These are phyloP conservation scores for Lateolabrax maculatus DNA, from an alignment of 2,797 vertebrate species.

Conservation along the genomic window DNA sequence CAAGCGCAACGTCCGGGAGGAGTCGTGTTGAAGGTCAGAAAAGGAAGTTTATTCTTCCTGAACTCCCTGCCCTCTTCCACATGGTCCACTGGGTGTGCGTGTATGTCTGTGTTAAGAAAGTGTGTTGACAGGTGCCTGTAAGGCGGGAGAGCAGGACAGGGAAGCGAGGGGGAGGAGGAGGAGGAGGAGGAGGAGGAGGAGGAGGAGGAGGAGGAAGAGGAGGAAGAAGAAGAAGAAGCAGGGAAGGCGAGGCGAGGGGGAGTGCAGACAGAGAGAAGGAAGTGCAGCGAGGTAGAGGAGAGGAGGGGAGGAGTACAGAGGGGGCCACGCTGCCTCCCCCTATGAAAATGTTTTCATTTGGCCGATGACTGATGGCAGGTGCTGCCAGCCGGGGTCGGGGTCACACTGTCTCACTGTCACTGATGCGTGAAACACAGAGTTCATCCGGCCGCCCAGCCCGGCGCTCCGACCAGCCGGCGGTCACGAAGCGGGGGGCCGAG, in stretches of 20 bases:
- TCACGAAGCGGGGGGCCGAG: not conserved
- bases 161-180: conserved; percentile 36
- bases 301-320: conserved; percentile 27
- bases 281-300: conserved; percentile 47
- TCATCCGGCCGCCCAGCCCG: conserved; percentile 42
- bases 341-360: conserved; percentile 88
- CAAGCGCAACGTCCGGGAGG: conserved; percentile 58
- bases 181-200: conserved; percentile 16
- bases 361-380: conserved; percentile 83
- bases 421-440: conserved; percentile 72
- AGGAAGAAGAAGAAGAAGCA: conserved; percentile 27
- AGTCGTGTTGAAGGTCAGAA: conserved; percentile 72
- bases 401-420: conserved; percentile 76
- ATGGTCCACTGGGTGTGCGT: conserved; percentile 69
- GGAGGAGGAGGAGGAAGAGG: conserved; percentile 49
- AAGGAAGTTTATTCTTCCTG: conserved; percentile 79
- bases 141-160: conserved; percentile 61
- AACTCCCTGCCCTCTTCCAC: conserved; percentile 72
- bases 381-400: conserved; percentile 78
- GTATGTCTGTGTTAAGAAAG: conserved; percentile 65
- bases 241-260: not conserved
- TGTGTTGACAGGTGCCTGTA: conserved; percentile 83
- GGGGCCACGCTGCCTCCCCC: conserved; percentile 48
- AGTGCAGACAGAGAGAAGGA: conserved; percentile 50
- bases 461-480: conserved; percentile 21